A percentile compares a stretch with the other conserved stretches of the same genome.
phyloP scores from a whole-genome alignment of 2,797 vertebrate species.

The Dryobates pubescens region DNA sequence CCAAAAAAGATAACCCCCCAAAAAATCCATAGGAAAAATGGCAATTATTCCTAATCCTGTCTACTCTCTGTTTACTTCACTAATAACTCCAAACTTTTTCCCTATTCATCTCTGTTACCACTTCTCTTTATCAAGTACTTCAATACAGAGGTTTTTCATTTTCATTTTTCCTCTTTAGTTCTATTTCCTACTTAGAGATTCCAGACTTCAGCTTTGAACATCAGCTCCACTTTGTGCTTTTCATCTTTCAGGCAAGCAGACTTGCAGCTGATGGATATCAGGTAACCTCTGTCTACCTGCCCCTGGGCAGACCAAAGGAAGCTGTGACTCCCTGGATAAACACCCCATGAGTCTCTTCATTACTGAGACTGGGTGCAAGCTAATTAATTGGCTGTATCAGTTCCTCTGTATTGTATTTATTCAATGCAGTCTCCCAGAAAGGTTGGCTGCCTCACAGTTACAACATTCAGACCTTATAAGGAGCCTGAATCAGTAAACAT shows the following conservation, averaged over 20 bases:
- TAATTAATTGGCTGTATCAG: constrained; percentile 21
- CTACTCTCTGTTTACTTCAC: neutral
- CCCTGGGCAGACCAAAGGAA: neutral
- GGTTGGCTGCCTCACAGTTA: neutral
- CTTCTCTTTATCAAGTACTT: neutral
- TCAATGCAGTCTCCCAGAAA: neutral
- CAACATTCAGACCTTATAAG: constrained; percentile 20
- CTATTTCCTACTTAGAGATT: neutral
- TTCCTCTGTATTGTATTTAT: neutral
- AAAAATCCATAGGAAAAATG: neutral
- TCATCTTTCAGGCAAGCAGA: neutral
- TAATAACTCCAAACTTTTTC: neutral
- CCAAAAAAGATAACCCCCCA: neutral
- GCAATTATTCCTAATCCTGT: neutral
- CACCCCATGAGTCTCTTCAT: neutral
- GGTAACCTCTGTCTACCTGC: neutral
- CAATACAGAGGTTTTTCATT: neutral
- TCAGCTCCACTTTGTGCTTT: neutral
- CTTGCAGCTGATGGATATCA: neutral
- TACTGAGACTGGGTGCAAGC: neutral
- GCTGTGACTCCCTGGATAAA: neutral
- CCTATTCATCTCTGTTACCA: neutral
- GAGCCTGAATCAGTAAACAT: constrained; percentile 55
- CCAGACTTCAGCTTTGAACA: neutral
- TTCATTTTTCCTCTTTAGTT: neutral